These are phyloP conservation scores for Doris montereyensis DNA, from an alignment of 2,888 invertebrate genomes.

Conservation along the genomic window DNA sequence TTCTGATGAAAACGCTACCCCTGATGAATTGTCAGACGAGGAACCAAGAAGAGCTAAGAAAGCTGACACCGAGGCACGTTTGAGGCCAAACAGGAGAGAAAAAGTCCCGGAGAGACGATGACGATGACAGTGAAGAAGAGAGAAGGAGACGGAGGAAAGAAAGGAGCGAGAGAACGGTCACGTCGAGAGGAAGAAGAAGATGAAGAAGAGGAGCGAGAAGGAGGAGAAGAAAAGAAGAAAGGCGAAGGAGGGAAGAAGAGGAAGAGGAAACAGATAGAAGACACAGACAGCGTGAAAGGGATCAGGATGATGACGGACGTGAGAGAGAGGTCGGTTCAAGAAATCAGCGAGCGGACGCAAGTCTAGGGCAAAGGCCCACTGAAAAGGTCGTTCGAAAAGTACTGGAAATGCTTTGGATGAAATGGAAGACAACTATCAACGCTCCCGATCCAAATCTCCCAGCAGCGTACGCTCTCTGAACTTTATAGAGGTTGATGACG, in stretches of 20 bases:
- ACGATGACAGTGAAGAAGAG: not conserved
- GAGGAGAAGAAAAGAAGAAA: not conserved
- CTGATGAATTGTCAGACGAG: constrained; percentile 26
- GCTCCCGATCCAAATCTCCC: constrained; percentile 36
- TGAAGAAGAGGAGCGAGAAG: not conserved
- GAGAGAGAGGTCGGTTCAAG: constrained; percentile 36
- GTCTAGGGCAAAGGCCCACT: constrained; percentile 43
- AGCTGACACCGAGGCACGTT: constrained; percentile 44
- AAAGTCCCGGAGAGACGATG: not conserved
- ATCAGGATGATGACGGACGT: constrained; percentile 39
- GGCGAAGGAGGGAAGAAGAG: not conserved
- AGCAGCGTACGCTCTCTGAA: constrained; percentile 41
- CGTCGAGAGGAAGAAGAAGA: constrained; percentile 4
- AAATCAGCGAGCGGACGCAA: constrained; percentile 43
- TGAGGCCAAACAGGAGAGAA: constrained; percentile 43
- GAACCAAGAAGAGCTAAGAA: constrained; percentile 35
- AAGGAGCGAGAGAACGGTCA: not conserved
- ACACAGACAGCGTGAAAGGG: constrained; percentile 1
- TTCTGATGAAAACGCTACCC: not conserved
- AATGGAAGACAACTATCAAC: constrained; percentile 35
- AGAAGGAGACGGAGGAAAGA: not conserved
- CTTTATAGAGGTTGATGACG: constrained; percentile 42
- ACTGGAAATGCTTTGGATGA: constrained; percentile 46
- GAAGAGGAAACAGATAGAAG: constrained; percentile 14
- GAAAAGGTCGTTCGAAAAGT: constrained; percentile 45